Evolutionary conservation across 53 echinoderm and acorn worm genomes (phyloP).

Genomic region (Holothuria leucospilota): DNA sequence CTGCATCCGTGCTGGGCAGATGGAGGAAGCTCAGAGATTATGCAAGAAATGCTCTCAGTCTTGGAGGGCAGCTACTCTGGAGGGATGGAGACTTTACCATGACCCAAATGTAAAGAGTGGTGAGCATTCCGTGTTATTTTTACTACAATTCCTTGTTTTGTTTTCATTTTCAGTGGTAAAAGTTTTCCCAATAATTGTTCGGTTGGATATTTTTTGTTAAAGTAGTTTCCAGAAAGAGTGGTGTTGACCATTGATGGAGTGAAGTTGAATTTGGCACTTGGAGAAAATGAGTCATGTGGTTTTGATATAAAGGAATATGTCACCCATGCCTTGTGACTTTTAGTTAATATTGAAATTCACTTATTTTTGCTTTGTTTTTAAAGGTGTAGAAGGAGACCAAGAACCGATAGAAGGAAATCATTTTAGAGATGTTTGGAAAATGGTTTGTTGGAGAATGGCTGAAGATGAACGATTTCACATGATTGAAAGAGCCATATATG

Average conservation of each 20-base stretch:
- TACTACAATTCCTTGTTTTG: background rate
- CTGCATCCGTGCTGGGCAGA: slow-evolving; percentile 83
- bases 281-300: no score
- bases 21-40: slow-evolving; percentile 94
- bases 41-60: slow-evolving; percentile 93
- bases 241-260: no score
- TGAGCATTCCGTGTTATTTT: slow-evolving; percentile 3
- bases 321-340: no score
- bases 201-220: no score
- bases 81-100: slow-evolving; percentile 89
- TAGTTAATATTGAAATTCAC: no score
- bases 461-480: slow-evolving; percentile 85
- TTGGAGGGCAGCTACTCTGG: slow-evolving; percentile 88
- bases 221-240: no score
- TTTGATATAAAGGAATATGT: no score
- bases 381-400: slow-evolving; percentile 7
- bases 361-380: background rate
- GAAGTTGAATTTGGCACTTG: no score
- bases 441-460: slow-evolving; percentile 94
- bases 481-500: slow-evolving; percentile 89
- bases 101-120: slow-evolving; percentile 74
- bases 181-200: no score
- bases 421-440: slow-evolving; percentile 93
- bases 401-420: slow-evolving; percentile 77
- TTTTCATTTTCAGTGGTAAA: background rate